Evolutionary conservation across 2,888 invertebrate genomes (phyloP).

Genomic region (Heterodera filipjevi): DNA sequence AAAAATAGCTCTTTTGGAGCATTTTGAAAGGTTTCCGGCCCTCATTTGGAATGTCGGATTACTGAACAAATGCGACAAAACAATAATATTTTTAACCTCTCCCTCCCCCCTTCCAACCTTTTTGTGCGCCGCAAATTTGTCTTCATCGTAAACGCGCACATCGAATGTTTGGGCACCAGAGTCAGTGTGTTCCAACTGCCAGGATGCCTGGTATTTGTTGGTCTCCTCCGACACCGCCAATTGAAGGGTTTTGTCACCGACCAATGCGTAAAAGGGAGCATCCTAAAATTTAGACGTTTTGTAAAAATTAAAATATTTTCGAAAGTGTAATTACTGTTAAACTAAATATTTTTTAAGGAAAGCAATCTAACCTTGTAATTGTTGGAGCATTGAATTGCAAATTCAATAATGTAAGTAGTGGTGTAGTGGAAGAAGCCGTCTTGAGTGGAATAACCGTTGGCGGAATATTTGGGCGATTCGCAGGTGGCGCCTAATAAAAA

Average conservation of each 20-base stretch:
- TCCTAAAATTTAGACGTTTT: too few species aligned
- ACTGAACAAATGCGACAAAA: too few species aligned
- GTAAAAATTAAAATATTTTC: conserved; percentile 20
- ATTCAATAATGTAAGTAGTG: conserved; percentile 89
- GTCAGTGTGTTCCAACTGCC: conserved; percentile 85
- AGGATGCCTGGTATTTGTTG: conserved; percentile 85
- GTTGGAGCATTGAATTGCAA: conserved; percentile 78
- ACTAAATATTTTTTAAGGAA: not conserved
- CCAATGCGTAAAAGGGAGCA: conserved; percentile 83
- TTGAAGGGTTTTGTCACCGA: conserved; percentile 82
- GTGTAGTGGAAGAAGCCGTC: conserved; percentile 87
- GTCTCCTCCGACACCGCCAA: conserved; percentile 78
- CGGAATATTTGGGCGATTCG: conserved; percentile 68
- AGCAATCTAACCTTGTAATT: conserved; percentile 66
- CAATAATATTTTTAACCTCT: too few species aligned
- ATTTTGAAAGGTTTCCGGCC: too few species aligned
- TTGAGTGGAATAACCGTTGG: conserved; percentile 84
- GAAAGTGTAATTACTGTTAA: conserved; percentile 12
- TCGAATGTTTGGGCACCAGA: conserved; percentile 81
- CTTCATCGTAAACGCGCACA: conserved; percentile 85
- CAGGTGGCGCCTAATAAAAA: conserved; percentile 61
- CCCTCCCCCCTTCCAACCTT: conserved; percentile 32
- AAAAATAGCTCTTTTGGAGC: too few species aligned
- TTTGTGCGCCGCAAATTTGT: conserved; percentile 83
- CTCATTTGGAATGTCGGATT: too few species aligned